Percentiles rank a stretch among this genome's conserved stretches.
Evolutionary conservation across 2,797 vertebrate species (phyloP).

Genomic region (Graptemys geographica): DNA sequence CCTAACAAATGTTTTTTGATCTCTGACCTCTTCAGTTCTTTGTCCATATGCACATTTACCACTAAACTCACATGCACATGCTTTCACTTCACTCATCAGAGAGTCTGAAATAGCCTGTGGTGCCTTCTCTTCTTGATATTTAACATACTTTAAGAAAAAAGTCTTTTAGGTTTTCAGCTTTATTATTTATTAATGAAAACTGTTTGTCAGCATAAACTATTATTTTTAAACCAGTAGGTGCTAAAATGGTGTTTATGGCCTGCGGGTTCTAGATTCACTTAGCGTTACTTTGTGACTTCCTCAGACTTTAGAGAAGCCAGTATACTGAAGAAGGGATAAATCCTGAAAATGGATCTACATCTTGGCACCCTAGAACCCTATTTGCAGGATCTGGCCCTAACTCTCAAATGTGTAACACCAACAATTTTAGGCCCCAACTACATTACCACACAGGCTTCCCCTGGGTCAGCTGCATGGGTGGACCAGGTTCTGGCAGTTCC

Average conservation of each 20-base stretch:
- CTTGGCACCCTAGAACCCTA: not conserved
- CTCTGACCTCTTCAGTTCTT: not conserved
- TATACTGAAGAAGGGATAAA: not conserved
- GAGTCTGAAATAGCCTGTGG: not conserved
- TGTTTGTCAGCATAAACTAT: not conserved
- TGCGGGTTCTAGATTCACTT: not conserved
- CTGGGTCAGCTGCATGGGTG: not conserved
- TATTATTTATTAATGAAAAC: not conserved
- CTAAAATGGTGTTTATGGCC: not conserved
- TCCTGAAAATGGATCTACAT: not conserved
- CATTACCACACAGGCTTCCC: not conserved
- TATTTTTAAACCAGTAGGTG: not conserved
- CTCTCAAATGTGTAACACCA: not conserved
- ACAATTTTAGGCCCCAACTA: not conserved
- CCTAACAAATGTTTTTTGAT: not conserved
- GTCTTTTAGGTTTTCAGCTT: not conserved
- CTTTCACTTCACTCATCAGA: not conserved
- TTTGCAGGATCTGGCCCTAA: not conserved
- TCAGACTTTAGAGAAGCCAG: not conserved
- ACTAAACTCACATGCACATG: not conserved
- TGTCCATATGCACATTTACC: not conserved
- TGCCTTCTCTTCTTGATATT: not conserved
- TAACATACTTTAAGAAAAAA: constrained; percentile 7
- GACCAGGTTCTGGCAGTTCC: constrained; percentile 9
- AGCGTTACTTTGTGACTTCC: not conserved